A percentile compares a stretch with the other conserved stretches of the same genome.
These are phyloP conservation scores for Drosophila azteca DNA, from an alignment of 1,140 invertebrate genomes.

Conservation along the genomic window DNA sequence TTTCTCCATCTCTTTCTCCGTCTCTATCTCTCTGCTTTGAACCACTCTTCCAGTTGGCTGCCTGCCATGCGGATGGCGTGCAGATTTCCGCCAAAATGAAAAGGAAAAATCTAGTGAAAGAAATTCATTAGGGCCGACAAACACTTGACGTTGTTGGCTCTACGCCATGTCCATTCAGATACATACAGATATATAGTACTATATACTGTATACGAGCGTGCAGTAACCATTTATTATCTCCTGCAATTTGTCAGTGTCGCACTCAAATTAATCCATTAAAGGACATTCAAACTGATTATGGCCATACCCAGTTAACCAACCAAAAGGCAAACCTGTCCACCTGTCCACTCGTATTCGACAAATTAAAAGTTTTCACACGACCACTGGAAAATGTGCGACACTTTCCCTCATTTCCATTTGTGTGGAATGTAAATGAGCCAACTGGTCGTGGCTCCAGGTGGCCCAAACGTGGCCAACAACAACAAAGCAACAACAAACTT, in stretches of 20 bases:
- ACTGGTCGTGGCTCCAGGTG: conserved; percentile 40
- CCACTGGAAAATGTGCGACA: conserved; percentile 35
- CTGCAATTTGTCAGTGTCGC: conserved; percentile 62
- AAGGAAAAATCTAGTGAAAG: conserved; percentile 14
- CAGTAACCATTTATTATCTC: conserved; percentile 27
- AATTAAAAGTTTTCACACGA: conserved; percentile 60
- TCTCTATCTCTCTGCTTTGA: conserved; percentile 9
- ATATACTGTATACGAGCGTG: not conserved
- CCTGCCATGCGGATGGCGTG: conserved; percentile 52
- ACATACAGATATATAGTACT: conserved; percentile 2
- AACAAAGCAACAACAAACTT: conserved; percentile 28
- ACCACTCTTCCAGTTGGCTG: conserved; percentile 41
- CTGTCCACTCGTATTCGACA: not conserved
- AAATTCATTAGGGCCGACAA: conserved; percentile 49
- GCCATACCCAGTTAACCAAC: too few relatives aligned
- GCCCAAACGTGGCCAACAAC: conserved; percentile 33
- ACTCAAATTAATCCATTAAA: conserved; percentile 63
- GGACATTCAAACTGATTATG: conserved; percentile 35
- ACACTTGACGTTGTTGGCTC: conserved; percentile 12
- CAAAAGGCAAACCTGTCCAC: conserved; percentile 8
- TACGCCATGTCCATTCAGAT: not conserved
- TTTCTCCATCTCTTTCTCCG: conserved; percentile 7
- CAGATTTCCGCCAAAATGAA: conserved; percentile 42
- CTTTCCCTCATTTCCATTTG: conserved; percentile 37
- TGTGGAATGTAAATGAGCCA: conserved; percentile 68